These are phyloP conservation scores for Ardeotis arabs DNA, from an alignment of 2,113 vertebrate species.

Conservation along the genomic window DNA sequence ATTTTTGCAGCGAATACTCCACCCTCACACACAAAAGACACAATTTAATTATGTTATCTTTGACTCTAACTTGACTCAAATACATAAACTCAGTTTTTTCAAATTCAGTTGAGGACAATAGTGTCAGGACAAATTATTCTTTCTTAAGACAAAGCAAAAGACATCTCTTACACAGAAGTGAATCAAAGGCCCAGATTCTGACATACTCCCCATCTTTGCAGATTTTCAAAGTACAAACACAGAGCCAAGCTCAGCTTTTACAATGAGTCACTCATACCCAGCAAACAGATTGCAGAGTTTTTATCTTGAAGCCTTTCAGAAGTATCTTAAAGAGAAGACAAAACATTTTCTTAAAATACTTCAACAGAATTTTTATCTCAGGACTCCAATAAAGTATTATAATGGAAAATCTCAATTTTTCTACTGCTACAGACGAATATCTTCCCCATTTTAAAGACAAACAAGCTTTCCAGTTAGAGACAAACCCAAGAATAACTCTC, in stretches of 20 bases:
- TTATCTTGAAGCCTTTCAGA: conserved; percentile 21
- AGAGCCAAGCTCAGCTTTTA: neutral
- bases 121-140: neutral
- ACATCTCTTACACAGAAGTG: neutral
- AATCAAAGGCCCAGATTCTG: neutral
- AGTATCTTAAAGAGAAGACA: neutral
- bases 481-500: neutral
- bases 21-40: neutral
- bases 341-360: neutral
- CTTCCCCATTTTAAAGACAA: neutral
- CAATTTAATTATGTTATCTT: neutral
- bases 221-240: neutral
- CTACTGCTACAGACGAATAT: neutral
- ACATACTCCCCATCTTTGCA: neutral
- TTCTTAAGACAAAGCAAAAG: conserved; percentile 10
- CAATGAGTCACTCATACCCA: neutral
- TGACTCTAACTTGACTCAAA: neutral
- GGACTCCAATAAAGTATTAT: neutral
- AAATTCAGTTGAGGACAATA: neutral
- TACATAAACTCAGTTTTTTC: neutral
- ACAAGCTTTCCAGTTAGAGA: neutral
- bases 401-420: neutral
- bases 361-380: neutral
- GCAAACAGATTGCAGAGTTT: neutral
- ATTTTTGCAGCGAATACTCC: neutral